Conservation (phyloP, 2,113 vertebrate species). For the Malurus cyaneus region DNA sequence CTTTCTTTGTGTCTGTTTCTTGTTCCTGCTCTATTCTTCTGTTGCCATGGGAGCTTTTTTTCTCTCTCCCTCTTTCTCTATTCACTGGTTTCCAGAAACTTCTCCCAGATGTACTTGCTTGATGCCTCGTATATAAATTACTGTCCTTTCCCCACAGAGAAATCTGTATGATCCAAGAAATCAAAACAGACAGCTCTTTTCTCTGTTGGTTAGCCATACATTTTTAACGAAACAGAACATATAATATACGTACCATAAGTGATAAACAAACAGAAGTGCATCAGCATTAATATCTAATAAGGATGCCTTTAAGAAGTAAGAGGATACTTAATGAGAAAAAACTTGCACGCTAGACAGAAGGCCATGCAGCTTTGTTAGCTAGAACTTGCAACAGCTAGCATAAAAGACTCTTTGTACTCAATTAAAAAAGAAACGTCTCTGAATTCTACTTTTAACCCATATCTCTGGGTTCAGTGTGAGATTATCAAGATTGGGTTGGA, state of each 20-base stretch:
- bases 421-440: not conserved
- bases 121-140: not conserved
- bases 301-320: not conserved
- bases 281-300: not conserved
- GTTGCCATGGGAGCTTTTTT: not conserved
- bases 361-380: not conserved
- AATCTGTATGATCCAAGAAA: not conserved
- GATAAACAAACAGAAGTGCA: not conserved
- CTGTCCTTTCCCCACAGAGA: not conserved
- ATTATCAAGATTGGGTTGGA: not conserved
- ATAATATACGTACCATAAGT: not conserved
- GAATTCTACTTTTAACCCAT: not conserved
- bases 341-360: not conserved
- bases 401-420: not conserved
- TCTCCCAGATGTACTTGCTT: not conserved
- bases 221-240: not conserved
- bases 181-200: not conserved
- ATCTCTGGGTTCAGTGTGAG: not conserved
- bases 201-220: not conserved
- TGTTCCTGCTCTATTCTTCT: not conserved
- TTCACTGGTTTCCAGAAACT: not conserved
- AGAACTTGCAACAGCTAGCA: not conserved
- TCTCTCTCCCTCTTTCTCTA: not conserved
- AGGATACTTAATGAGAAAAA: not conserved
- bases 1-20: not conserved